Percentiles rank a stretch among this genome's conserved stretches.
Conservation (phyloP, 2,888 invertebrate species). For the Zygogramma bicolorata region DNA sequence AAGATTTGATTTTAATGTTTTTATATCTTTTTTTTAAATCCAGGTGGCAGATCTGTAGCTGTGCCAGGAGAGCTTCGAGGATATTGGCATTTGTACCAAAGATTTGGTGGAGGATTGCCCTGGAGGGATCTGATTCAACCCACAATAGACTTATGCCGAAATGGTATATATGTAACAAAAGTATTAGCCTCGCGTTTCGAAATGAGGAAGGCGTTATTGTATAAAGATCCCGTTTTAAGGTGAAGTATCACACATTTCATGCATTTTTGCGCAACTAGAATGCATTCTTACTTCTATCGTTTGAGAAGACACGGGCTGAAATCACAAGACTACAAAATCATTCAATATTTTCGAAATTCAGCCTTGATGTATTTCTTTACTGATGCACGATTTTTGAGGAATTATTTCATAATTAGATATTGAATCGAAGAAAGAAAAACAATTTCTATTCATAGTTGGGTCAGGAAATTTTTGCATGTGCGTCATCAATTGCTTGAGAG, state of each 20-base stretch:
- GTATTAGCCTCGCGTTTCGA: conserved; percentile 55
- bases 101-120: conserved; percentile 75
- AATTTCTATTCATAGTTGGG: too few relatives aligned
- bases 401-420: too few relatives aligned
- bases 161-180: conserved; percentile 77
- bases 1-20: too few relatives aligned
- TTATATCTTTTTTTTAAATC: neutral
- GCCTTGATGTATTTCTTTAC: too few relatives aligned
- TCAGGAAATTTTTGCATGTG: too few relatives aligned
- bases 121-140: conserved; percentile 86
- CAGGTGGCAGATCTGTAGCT: conserved; percentile 65
- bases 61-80: conserved; percentile 93
- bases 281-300: too few relatives aligned
- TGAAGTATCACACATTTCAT: neutral
- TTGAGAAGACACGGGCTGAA: too few relatives aligned
- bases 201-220: conserved; percentile 39
- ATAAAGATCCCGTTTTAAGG: conserved; percentile 44
- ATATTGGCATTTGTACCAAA: conserved; percentile 81
- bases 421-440: too few relatives aligned
- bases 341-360: too few relatives aligned
- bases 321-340: too few relatives aligned
- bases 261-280: neutral
- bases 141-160: conserved; percentile 78
- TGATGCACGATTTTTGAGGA: too few relatives aligned
- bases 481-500: too few relatives aligned